A percentile compares a stretch with the other conserved stretches of the same genome.
Conservation (phyloP, 2,888 invertebrate genomes). For the Ptychoptera albimana region DNA sequence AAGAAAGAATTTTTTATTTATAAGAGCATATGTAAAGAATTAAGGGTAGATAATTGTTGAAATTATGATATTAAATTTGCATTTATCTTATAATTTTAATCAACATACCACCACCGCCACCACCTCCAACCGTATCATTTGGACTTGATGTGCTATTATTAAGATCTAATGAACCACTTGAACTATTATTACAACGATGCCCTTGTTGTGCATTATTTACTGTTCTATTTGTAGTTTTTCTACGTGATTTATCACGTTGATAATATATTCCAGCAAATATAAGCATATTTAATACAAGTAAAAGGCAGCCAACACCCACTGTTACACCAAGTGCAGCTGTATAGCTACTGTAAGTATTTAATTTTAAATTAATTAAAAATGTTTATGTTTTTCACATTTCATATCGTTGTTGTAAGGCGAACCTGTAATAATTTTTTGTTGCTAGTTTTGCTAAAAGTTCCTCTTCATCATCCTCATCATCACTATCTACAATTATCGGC, state of each 20-base stretch:
- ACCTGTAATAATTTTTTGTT: constrained; percentile 32
- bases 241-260: constrained; percentile 39
- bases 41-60: background rate
- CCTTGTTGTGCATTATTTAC: background rate
- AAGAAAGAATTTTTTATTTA: too few species aligned
- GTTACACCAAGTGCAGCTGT: constrained; percentile 64
- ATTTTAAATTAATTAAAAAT: background rate
- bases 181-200: background rate
- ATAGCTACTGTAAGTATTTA: constrained; percentile 33
- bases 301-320: constrained; percentile 55
- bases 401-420: constrained; percentile 2
- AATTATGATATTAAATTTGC: background rate
- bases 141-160: constrained; percentile 1
- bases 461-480: constrained; percentile 29
- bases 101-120: background rate
- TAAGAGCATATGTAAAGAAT: background rate
- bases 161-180: background rate
- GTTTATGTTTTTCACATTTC: background rate
- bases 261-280: constrained; percentile 65
- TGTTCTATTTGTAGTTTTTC: constrained; percentile 3
- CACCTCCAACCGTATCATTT: constrained; percentile 4
- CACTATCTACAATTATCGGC: constrained; percentile 13
- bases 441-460: constrained; percentile 36
- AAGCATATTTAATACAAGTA: constrained; percentile 52
- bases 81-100: background rate